phyloP scores from a whole-genome alignment of 2,888 invertebrate genomes.

The Dinocampus coccinellae region DNA sequence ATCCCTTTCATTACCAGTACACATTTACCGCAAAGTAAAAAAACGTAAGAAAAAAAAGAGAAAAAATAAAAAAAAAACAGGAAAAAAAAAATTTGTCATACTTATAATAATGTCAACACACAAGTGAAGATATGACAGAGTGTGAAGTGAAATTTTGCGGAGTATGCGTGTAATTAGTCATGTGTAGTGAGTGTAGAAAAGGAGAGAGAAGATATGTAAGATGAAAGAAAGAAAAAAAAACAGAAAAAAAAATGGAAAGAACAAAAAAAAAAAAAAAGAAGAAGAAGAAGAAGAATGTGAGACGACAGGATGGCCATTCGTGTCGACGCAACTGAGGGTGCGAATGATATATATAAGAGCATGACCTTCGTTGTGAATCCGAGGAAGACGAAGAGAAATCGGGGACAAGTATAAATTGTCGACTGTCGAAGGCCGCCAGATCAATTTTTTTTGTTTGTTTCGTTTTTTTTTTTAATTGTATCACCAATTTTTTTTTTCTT shows the following conservation, averaged over 20 bases:
- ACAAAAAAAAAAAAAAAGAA: neutral
- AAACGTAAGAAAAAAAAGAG: neutral
- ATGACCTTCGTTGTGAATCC: constrained; percentile 14
- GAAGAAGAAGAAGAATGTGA: neutral
- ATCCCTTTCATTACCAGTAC: neutral
- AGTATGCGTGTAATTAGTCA: constrained; percentile 29
- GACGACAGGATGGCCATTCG: constrained; percentile 22
- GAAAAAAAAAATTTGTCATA: neutral
- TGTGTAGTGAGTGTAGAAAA: constrained; percentile 9
- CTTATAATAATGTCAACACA: neutral
- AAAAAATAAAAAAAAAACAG: too few relatives aligned
- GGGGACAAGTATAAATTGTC: constrained; percentile 32
- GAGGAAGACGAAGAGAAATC: constrained; percentile 34
- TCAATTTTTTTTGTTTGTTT: too few relatives aligned
- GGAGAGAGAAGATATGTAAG: neutral
- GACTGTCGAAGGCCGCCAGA: constrained; percentile 18
- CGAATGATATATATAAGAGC: constrained; percentile 25
- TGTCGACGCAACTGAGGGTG: constrained; percentile 24
- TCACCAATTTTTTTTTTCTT: neutral
- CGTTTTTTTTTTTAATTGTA: neutral
- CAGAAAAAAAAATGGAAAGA: neutral
- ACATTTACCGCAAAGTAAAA: neutral
- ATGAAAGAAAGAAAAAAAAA: too few relatives aligned
- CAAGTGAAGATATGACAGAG: neutral
- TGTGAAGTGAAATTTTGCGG: constrained; percentile 23